Evolutionary conservation across 1,140 invertebrate genomes (phyloP).

Genomic region (Drosophila ananassae): DNA sequence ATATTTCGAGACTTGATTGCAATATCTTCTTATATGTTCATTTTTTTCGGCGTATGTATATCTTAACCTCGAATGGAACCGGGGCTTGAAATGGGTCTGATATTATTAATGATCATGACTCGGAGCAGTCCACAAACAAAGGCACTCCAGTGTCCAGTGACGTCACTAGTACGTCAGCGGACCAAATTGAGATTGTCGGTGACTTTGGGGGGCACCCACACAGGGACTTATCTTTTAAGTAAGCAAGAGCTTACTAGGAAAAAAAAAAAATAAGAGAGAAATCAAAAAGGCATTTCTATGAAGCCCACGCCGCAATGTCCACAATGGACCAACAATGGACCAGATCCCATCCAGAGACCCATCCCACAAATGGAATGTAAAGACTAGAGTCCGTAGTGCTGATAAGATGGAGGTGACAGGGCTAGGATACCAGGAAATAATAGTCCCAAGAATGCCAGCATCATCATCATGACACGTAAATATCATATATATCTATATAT

Average conservation of each 20-base stretch:
- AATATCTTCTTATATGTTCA: not conserved
- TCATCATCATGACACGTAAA: not conserved
- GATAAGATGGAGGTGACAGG: conserved; percentile 36
- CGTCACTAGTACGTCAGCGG: conserved; percentile 43
- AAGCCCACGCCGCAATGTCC: conserved; percentile 55
- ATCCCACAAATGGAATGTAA: conserved; percentile 42
- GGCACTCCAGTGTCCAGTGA: conserved; percentile 47
- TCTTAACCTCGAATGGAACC: conserved; percentile 4
- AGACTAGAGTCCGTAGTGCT: conserved; percentile 8
- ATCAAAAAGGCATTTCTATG: conserved; percentile 27
- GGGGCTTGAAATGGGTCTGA: conserved; percentile 34
- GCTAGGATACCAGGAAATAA: conserved; percentile 50
- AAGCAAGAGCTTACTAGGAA: conserved; percentile 20
- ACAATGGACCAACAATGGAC: conserved; percentile 28
- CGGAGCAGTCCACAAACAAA: conserved; percentile 48
- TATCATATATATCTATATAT: not conserved
- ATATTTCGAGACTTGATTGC: not conserved
- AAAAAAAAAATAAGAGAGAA: not conserved
- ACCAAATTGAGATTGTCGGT: conserved; percentile 39
- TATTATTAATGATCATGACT: conserved; percentile 67
- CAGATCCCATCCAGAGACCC: conserved; percentile 6
- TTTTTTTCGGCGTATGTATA: not conserved
- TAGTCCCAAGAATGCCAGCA: conserved; percentile 22
- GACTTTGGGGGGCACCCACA: conserved; percentile 39
- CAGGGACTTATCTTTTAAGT: conserved; percentile 36